These are phyloP conservation scores for Clytia hemisphaerica DNA, from an alignment of 30 jellyfish, hydroid and myxozoan genomes.

Conservation along the genomic window DNA sequence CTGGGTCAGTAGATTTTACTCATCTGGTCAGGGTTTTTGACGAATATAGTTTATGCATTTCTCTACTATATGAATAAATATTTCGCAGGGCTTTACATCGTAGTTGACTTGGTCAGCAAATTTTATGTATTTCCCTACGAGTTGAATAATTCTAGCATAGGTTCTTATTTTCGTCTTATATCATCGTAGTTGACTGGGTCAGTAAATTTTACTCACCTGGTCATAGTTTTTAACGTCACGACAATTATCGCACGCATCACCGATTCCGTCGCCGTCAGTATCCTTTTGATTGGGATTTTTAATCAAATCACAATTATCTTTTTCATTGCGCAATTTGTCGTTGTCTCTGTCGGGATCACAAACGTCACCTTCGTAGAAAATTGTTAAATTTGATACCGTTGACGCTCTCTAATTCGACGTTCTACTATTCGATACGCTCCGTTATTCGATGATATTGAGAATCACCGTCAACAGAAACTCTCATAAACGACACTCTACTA, in stretches of 20 bases:
- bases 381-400: no score
- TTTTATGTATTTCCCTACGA: neutral
- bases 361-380: no score
- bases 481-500: no score
- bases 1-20: neutral
- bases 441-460: no score
- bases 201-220: conserved; percentile 40
- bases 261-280: conserved; percentile 72
- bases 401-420: no score
- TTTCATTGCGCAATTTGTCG: conserved; percentile 31
- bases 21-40: conserved; percentile 69
- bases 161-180: neutral
- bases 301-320: conserved; percentile 66
- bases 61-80: no score
- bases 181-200: neutral
- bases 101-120: neutral
- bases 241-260: conserved; percentile 94
- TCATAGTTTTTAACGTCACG: conserved; percentile 37
- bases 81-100: neutral
- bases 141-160: neutral
- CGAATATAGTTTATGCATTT: no score
- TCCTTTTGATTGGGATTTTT: conserved; percentile 66
- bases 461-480: no score
- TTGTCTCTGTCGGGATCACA: conserved; percentile 5
- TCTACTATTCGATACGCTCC: no score